Percentiles rank a stretch among this genome's conserved stretches.
phyloP scores from a whole-genome alignment of 2,888 invertebrate species.

The Scaptomyza parva region DNA sequence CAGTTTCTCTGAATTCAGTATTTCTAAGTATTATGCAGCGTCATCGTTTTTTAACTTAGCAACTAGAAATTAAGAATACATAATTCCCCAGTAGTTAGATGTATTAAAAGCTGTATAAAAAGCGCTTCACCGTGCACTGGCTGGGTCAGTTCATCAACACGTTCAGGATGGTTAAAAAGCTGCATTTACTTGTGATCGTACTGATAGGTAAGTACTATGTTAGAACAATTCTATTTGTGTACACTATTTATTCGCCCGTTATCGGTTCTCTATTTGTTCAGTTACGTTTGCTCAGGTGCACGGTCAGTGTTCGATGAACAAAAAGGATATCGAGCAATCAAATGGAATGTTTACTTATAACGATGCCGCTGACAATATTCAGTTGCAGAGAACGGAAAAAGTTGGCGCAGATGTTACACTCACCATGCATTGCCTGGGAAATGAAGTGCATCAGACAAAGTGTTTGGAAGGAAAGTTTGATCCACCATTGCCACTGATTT shows the following conservation, averaged over 20 bases:
- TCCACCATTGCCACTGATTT: conserved; percentile 8
- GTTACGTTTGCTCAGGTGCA: neutral
- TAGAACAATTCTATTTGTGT: neutral
- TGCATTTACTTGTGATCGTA: neutral
- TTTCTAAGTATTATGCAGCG: no score
- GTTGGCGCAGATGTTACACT: conserved; percentile 17
- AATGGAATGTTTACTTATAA: conserved; percentile 40
- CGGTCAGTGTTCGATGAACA: conserved; percentile 1
- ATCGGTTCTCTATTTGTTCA: neutral
- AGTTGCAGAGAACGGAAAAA: conserved; percentile 11
- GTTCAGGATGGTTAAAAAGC: conserved; percentile 5
- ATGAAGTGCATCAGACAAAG: conserved; percentile 2
- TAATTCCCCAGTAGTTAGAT: no score
- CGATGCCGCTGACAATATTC: conserved; percentile 3
- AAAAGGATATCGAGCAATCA: conserved; percentile 29
- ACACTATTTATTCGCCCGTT: neutral
- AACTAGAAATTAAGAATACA: no score
- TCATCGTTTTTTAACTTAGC: no score
- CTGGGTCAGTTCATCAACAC: neutral
- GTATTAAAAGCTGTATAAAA: conserved; percentile 2
- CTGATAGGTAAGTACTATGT: conserved; percentile 10
- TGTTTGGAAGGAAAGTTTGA: conserved; percentile 10
- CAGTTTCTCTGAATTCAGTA: no score
- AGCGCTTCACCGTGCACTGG: no score
- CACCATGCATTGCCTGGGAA: conserved; percentile 9